Percentiles rank a stretch among this genome's conserved stretches.
Evolutionary conservation across 1,140 invertebrate species (phyloP).

Genomic region (Battus philenor): DNA sequence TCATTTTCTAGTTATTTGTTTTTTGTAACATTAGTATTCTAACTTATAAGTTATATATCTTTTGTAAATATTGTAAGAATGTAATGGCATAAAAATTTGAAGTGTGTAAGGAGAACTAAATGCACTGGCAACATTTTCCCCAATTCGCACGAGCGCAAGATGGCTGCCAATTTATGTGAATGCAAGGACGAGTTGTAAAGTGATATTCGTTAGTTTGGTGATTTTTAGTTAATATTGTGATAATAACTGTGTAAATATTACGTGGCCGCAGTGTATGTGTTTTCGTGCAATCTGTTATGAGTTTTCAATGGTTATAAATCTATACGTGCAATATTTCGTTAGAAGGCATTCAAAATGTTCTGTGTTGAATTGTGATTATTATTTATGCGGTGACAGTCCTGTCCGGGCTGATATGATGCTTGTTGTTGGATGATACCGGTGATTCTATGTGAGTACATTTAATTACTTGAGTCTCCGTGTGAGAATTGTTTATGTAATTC

Average conservation of each 20-base stretch:
- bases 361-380: slow-evolving; percentile 71
- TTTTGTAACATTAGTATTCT: too few species aligned
- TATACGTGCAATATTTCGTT: slow-evolving; percentile 65
- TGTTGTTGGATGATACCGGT: slow-evolving; percentile 71
- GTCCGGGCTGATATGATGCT: slow-evolving; percentile 58
- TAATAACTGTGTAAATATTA: slow-evolving; percentile 54
- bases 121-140: too few species aligned
- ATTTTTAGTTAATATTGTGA: slow-evolving; percentile 59
- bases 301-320: slow-evolving; percentile 60
- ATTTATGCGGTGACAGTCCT: slow-evolving; percentile 66
- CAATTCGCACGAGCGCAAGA: slow-evolving; percentile 65
- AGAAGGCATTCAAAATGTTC: slow-evolving; percentile 64
- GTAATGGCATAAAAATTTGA: too few species aligned
- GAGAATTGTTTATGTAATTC: slow-evolving; percentile 16
- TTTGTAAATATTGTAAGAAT: too few species aligned
- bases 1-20: too few species aligned
- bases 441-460: slow-evolving; percentile 52
- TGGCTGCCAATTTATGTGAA: slow-evolving; percentile 73
- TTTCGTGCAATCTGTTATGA: slow-evolving; percentile 66
- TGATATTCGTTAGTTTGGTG: slow-evolving; percentile 55
- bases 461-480: slow-evolving; percentile 20
- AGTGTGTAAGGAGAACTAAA: too few species aligned
- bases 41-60: too few species aligned
- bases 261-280: slow-evolving; percentile 56
- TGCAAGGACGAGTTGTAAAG: slow-evolving; percentile 69